Percentiles rank a stretch among this genome's conserved stretches.
phyloP scores from a whole-genome alignment of 2,888 invertebrate genomes.

The Drosophila imparisetae region DNA sequence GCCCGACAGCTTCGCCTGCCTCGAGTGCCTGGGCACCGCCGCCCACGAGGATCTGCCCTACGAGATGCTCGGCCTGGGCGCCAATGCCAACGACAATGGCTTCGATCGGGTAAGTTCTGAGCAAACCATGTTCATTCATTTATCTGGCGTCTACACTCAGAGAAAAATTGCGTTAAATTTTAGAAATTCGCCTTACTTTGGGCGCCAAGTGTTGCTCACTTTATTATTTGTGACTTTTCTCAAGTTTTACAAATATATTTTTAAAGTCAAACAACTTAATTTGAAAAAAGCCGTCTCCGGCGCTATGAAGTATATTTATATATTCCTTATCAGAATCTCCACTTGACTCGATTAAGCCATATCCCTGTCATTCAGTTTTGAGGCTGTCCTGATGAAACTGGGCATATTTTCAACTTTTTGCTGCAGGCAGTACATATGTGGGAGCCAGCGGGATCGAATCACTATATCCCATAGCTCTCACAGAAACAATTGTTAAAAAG shows the following conservation, averaged over 20 bases:
- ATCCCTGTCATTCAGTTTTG: background rate
- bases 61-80: slow-evolving; percentile 83
- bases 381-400: background rate
- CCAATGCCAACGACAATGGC: slow-evolving; percentile 81
- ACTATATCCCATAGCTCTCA: background rate
- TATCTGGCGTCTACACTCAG: background rate
- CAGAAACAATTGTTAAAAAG: background rate
- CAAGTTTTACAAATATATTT: background rate
- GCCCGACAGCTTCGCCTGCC: slow-evolving; percentile 84
- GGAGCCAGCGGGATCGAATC: background rate
- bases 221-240: background rate
- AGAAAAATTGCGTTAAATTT: background rate
- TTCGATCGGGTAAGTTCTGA: slow-evolving; percentile 81
- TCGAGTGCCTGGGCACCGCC: slow-evolving; percentile 83
- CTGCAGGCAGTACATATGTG: background rate
- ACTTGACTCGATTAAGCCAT: background rate
- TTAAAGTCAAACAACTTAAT: too few relatives aligned
- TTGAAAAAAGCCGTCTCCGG: too few relatives aligned
- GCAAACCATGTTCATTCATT: background rate
- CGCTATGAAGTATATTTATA: background rate
- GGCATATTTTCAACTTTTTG: background rate
- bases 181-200: background rate
- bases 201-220: background rate
- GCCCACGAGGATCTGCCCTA: slow-evolving; percentile 84
- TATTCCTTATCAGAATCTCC: background rate